These are phyloP conservation scores for Drosophila aff. DNA, from an alignment of 1,140 invertebrate genomes.

Conservation along the genomic window DNA sequence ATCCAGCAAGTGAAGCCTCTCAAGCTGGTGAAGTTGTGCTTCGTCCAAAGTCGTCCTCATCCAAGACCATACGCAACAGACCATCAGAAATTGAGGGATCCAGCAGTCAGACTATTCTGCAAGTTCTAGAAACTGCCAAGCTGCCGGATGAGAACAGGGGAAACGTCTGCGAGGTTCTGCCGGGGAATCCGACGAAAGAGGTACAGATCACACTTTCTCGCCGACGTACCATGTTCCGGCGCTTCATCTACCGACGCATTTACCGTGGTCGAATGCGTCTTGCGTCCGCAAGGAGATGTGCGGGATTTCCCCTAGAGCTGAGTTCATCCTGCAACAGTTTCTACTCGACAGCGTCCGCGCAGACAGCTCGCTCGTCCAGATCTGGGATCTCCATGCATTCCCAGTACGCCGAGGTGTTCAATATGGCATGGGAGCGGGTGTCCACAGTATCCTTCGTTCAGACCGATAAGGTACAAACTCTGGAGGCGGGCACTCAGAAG, in stretches of 20 bases:
- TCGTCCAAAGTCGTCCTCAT: background rate
- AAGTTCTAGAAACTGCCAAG: background rate
- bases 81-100: background rate
- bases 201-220: background rate
- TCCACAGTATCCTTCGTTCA: conserved; percentile 28
- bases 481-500: conserved; percentile 29
- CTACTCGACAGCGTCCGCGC: conserved; percentile 45
- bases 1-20: background rate
- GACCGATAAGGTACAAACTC: conserved; percentile 22
- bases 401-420: conserved; percentile 24
- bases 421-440: conserved; percentile 17
- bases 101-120: background rate
- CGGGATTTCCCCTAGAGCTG: background rate
- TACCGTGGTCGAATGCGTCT: conserved; percentile 42
- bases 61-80: too few species aligned
- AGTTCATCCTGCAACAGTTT: conserved; percentile 57
- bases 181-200: background rate
- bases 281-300: conserved; percentile 3
- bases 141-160: background rate
- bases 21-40: background rate
- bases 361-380: conserved; percentile 27
- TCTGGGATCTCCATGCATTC: conserved; percentile 17
- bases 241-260: conserved; percentile 38
- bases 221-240: conserved; percentile 32
- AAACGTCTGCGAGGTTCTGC: conserved; percentile 2